A percentile compares a stretch with the other conserved stretches of the same genome.
Conservation (phyloP, 2,113 vertebrate genomes). For the Anguilla japonica region DNA sequence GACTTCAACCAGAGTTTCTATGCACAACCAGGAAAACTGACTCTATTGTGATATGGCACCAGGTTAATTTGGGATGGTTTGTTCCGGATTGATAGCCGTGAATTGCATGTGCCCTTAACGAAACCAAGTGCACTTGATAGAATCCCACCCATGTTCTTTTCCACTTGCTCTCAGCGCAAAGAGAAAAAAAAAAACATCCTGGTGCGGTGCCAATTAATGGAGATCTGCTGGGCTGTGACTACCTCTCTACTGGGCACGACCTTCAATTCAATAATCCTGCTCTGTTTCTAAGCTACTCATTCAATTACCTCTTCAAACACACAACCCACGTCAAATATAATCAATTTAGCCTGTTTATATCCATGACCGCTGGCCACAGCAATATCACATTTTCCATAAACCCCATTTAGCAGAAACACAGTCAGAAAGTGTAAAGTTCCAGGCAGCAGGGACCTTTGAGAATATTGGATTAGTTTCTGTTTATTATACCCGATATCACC, state of each 20-base stretch:
- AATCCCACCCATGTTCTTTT: background rate
- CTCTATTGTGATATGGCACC: no score
- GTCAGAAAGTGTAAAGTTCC: background rate
- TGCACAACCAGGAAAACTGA: no score
- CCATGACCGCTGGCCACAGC: background rate
- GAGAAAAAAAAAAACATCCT: background rate
- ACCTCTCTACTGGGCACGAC: background rate
- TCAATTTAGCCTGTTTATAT: background rate
- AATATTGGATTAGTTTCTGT: background rate
- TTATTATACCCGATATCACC: background rate
- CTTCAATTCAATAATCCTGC: background rate
- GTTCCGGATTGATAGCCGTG: no score
- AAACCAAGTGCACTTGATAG: no score
- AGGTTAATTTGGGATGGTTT: no score
- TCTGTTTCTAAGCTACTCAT: background rate
- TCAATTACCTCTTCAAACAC: background rate
- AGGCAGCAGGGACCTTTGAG: background rate
- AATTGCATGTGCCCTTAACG: no score
- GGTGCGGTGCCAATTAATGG: background rate
- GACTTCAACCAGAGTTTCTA: no score
- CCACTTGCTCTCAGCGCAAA: background rate
- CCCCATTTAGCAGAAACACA: background rate
- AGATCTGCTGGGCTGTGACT: background rate
- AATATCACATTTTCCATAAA: background rate
- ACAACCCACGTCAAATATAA: conserved; percentile 1